Evolutionary conservation across 1,140 invertebrate genomes (phyloP), one percentile per base, ranked within the genome.

Genomic region (Anthonomus grandis): DNA sequence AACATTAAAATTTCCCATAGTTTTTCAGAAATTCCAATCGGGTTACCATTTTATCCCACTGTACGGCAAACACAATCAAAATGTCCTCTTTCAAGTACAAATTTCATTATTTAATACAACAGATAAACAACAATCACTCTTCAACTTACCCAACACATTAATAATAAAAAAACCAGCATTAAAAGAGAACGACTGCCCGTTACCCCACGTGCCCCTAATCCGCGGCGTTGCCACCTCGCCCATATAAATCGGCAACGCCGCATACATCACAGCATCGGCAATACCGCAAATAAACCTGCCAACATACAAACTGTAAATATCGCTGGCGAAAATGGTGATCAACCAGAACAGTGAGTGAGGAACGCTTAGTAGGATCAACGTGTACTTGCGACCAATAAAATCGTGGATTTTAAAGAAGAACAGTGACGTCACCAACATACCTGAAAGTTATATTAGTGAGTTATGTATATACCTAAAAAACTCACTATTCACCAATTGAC

Each of bases 151-250:
- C 2, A 81, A 46, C 8, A 80, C 63, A 25, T 80, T 82, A 34
- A 78, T 71, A 5, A 60, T 21, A 6, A 72, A 41, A 44, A 81
- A 77, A 5, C 77, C 78, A 31, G 83, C 72, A 38, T 75, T 75
- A 12, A 75, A 65, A 17, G 77, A 75, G 4, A 72, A 59, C 1
- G 69, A 72, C 77, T 64, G 78, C 75, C 18, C 77, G 1, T 81
- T 68, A 38, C 70, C 70, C 64, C 66, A 70, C 4, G 50, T 58
- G 62, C 89, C 87, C 13, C 87, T 74, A 1, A 88, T 79, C 53
- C 81, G 78, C 59, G 82, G 72, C 48, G 84, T 79, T 21, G 86
- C 75, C 31, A 88, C 76, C 75, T 86, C 83, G 52, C 81, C 78
- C 21, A 86, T 72, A 64, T 82, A 85, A 66, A 85, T 78, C 0